phyloP scores from a whole-genome alignment of 2,797 vertebrate genomes.

The Typhlichthys subterraneus region DNA sequence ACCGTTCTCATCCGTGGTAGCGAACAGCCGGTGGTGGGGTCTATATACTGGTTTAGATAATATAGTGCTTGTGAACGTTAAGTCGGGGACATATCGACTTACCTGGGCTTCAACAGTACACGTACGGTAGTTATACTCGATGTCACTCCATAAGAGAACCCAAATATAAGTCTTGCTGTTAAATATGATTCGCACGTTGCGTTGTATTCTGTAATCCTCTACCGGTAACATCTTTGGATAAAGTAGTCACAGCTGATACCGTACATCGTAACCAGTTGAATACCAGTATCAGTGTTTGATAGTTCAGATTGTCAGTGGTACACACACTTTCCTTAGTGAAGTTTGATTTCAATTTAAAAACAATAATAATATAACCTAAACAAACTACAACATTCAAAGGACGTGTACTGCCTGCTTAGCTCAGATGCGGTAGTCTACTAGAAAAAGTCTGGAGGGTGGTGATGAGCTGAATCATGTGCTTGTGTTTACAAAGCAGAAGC shows the following conservation, averaged over 20 bases:
- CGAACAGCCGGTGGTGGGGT: slow-evolving; percentile 49
- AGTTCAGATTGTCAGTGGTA: no score
- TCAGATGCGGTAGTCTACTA: neutral
- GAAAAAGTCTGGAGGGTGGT: neutral
- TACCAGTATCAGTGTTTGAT: no score
- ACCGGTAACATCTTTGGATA: no score
- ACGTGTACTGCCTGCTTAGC: neutral
- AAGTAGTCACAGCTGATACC: no score
- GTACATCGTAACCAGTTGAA: no score
- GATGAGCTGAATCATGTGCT: slow-evolving; percentile 28
- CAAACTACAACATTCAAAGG: no score
- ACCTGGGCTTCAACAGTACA: slow-evolving; percentile 10
- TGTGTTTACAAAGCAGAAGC: slow-evolving; percentile 24
- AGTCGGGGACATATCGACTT: slow-evolving; percentile 32
- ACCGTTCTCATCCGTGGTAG: slow-evolving; percentile 33
- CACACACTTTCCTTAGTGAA: no score
- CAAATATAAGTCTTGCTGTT: slow-evolving; percentile 9
- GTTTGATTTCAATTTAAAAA: no score
- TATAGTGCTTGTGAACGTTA: slow-evolving; percentile 44
- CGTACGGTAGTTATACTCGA: neutral
- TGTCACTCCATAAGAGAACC: neutral
- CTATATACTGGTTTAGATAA: slow-evolving; percentile 61
- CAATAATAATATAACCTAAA: no score
- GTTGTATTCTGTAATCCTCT: neutral
- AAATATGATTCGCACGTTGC: slow-evolving; percentile 54